phyloP scores from a whole-genome alignment of 2,888 invertebrate species.

The Nineta flava region DNA sequence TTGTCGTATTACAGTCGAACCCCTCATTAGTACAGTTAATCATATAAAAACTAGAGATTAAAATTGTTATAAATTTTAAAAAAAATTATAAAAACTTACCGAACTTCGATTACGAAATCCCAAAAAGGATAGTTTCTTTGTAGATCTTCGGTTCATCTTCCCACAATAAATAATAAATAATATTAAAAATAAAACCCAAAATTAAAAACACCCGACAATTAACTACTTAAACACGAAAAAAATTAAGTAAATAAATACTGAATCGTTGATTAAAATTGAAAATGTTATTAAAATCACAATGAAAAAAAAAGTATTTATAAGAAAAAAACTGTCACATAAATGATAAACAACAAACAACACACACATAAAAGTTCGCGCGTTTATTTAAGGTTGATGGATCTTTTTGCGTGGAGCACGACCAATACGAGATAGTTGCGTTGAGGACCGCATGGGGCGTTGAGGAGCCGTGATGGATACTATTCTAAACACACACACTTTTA shows the following conservation, averaged over 20 bases:
- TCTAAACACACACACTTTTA: too few species aligned
- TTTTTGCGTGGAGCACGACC: constrained; percentile 6
- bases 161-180: too few species aligned
- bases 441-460: constrained; percentile 4
- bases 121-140: constrained; percentile 5
- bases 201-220: not conserved
- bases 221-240: not conserved
- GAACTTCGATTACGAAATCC: constrained; percentile 3
- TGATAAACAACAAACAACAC: too few species aligned
- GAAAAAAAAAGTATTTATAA: too few species aligned
- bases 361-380: too few species aligned
- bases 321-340: too few species aligned
- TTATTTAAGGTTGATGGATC: constrained; percentile 7
- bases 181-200: not conserved
- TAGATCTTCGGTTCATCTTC: not conserved
- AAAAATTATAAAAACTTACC: constrained; percentile 1
- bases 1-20: too few species aligned
- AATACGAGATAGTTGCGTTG: constrained; percentile 6
- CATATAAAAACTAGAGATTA: too few species aligned
- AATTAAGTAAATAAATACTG: not conserved
- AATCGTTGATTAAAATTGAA: not conserved
- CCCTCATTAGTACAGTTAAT: too few species aligned
- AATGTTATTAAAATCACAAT: too few species aligned
- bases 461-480: constrained; percentile 2
- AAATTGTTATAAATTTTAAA: too few species aligned